Percentiles rank a stretch among this genome's conserved stretches.
Evolutionary conservation across 2,797 vertebrate genomes (phyloP).

Genomic region (Pipistrellus pipistrellus): DNA sequence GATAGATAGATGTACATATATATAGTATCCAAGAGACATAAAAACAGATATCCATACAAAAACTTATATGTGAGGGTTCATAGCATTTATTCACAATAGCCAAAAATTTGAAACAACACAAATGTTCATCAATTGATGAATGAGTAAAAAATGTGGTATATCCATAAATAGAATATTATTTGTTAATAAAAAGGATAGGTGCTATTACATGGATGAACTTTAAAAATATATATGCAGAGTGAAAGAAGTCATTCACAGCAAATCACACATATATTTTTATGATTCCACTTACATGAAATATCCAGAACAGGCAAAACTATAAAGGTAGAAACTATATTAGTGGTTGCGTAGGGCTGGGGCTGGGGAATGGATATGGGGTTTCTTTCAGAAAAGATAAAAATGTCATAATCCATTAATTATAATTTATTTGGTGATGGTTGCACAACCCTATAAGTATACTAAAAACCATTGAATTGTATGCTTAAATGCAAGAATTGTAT

Average conservation of each 20-base stretch:
- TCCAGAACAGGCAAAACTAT: constrained; percentile 1
- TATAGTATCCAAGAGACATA: background rate
- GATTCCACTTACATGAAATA: constrained; percentile 25
- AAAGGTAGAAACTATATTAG: constrained; percentile 8
- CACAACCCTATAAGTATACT: background rate
- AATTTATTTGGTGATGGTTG: background rate
- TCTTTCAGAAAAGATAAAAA: background rate
- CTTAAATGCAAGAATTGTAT: background rate
- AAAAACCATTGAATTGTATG: background rate
- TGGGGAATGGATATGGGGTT: background rate
- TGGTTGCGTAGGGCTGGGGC: background rate
- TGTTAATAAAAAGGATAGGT: background rate
- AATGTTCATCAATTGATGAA: background rate
- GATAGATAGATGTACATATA: background rate
- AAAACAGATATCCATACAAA: background rate
- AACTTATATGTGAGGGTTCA: background rate
- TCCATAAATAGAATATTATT: background rate
- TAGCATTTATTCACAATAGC: background rate
- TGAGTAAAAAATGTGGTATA: background rate
- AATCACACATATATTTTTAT: background rate
- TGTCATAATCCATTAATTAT: background rate
- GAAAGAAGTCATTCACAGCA: constrained; percentile 13
- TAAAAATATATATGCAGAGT: background rate
- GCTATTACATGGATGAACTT: background rate
- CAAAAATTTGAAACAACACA: constrained; percentile 12